Evolutionary conservation across 2,113 vertebrate species (phyloP).

Genomic region (Anguilla japonica): DNA sequence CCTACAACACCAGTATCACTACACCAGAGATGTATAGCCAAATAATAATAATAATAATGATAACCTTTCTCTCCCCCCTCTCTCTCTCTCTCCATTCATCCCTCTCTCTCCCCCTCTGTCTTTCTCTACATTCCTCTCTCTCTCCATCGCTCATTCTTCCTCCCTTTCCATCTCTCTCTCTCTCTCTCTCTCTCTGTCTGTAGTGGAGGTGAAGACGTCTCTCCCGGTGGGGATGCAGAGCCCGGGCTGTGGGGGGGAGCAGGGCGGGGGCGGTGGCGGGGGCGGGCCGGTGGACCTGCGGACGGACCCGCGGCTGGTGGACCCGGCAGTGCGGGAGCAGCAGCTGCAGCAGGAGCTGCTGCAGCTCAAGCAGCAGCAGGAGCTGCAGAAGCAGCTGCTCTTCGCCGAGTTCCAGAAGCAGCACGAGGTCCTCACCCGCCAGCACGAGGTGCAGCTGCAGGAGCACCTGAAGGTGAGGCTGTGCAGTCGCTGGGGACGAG

Average conservation of each 20-base stretch:
- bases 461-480: slow-evolving; percentile 87
- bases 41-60: too few species aligned
- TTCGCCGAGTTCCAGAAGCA: slow-evolving; percentile 96
- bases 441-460: slow-evolving; percentile 93
- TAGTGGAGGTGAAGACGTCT: slow-evolving; percentile 84
- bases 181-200: slow-evolving; percentile 45
- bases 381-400: slow-evolving; percentile 91
- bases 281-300: slow-evolving; percentile 80
- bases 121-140: background rate
- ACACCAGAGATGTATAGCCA: too few species aligned
- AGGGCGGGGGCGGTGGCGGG: slow-evolving; percentile 62
- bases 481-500: background rate
- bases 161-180: background rate
- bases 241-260: slow-evolving; percentile 62
- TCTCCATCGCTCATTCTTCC: background rate
- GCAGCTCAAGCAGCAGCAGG: slow-evolving; percentile 90
- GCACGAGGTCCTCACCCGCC: slow-evolving; percentile 88
- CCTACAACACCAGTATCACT: too few species aligned
- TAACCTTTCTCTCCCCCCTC: background rate
- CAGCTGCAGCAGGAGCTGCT: slow-evolving; percentile 90
- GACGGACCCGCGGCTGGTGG: slow-evolving; percentile 72
- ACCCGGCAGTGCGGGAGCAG: slow-evolving; percentile 79
- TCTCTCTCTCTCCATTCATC: background rate
- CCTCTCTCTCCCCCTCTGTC: background rate
- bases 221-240: slow-evolving; percentile 82